These are phyloP conservation scores for Troides helena DNA, from an alignment of 2,888 invertebrate genomes.

Conservation along the genomic window DNA sequence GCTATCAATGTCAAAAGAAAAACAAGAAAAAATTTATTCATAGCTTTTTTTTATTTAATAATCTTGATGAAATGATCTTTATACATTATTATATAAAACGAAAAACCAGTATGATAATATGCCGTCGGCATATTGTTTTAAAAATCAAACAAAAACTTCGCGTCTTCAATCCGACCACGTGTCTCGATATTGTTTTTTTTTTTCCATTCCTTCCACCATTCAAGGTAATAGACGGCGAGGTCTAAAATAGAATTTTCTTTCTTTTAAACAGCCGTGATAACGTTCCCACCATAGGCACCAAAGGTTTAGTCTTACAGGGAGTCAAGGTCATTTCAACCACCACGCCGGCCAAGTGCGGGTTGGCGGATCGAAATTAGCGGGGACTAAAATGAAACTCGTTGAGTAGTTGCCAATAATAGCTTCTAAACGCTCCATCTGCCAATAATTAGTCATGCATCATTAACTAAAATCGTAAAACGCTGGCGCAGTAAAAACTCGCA, in stretches of 20 bases:
- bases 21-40: no score
- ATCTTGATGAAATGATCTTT: no score
- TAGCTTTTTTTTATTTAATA: no score
- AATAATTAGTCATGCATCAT: slow-evolving; percentile 57
- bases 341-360: no score
- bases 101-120: no score
- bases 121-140: not conserved
- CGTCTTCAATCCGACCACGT: not conserved
- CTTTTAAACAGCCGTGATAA: no score
- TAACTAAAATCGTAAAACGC: slow-evolving; percentile 57
- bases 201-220: slow-evolving; percentile 6
- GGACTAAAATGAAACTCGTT: slow-evolving; percentile 14
- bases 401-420: slow-evolving; percentile 27
- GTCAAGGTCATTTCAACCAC: no score
- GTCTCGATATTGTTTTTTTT: not conserved
- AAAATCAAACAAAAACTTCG: not conserved
- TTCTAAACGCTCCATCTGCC: slow-evolving; percentile 30
- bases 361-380: slow-evolving; percentile 2
- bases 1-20: no score
- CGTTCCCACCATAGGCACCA: no score
- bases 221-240: slow-evolving; percentile 16
- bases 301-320: no score
- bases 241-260: not conserved
- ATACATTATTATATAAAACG: no score
- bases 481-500: slow-evolving; percentile 47